Conservation (phyloP, 2,797 vertebrate species). For the Phataginus tetradactyla region DNA sequence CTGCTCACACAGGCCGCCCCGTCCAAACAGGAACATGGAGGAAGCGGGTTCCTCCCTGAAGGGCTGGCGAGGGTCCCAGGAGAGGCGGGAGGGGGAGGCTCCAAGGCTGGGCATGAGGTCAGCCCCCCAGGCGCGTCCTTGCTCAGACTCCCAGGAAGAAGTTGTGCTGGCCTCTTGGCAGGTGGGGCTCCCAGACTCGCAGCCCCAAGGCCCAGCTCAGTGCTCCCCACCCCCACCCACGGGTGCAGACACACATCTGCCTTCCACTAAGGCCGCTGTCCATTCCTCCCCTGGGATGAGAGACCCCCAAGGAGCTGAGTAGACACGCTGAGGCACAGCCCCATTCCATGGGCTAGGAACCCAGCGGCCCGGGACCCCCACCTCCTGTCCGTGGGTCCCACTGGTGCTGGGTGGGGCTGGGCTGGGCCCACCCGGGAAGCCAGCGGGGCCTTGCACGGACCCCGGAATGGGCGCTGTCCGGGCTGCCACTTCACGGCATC, state of each 20-base stretch:
- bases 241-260: accelerated
- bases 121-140: neutral
- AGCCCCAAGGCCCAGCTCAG: neutral
- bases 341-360: neutral
- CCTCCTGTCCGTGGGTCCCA: neutral
- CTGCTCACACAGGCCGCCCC: neutral
- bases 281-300: too few relatives aligned
- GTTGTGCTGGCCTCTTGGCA: accelerated
- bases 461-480: accelerated
- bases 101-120: accelerated
- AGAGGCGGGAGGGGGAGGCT: neutral
- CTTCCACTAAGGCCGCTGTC: neutral
- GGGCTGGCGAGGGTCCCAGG: neutral
- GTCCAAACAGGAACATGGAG: accelerated
- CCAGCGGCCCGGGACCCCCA: neutral
- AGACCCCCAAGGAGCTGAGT: neutral
- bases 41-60: neutral
- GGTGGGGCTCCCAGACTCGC: accelerated
- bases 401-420: neutral
- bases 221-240: accelerated
- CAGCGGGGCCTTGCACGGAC: accelerated
- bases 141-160: too few relatives aligned
- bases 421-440: neutral
- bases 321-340: neutral
- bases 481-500: accelerated